Percentiles rank a stretch among this genome's conserved stretches.
phyloP scores from a whole-genome alignment of 1,140 invertebrate species.

The Melipona quadrifasciata region DNA sequence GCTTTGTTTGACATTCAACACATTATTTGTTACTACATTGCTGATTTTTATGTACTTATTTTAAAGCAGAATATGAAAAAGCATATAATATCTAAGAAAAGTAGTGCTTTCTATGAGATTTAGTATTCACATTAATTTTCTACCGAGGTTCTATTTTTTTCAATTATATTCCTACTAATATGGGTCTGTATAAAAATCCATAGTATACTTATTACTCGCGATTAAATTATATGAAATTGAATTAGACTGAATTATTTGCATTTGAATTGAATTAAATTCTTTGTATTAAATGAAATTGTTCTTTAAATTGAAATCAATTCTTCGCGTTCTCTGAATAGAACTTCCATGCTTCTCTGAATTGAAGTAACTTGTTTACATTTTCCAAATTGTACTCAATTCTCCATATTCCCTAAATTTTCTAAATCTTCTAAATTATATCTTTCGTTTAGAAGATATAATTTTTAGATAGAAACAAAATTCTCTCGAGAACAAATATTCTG shows the following conservation, averaged over 20 bases:
- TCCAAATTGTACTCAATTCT: not conserved
- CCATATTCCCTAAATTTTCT: too few relatives aligned
- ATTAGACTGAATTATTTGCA: not conserved
- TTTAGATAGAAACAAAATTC: not conserved
- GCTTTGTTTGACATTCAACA: not conserved
- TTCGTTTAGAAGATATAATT: not conserved
- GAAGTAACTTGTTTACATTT: not conserved
- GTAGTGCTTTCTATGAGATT: too few relatives aligned
- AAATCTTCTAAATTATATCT: not conserved
- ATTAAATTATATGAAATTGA: not conserved
- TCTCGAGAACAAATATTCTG: not conserved
- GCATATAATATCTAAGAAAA: too few relatives aligned
- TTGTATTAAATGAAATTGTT: too few relatives aligned
- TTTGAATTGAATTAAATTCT: not conserved
- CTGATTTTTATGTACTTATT: too few relatives aligned
- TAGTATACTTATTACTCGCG: not conserved
- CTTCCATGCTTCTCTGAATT: not conserved
- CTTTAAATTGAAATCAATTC: not conserved
- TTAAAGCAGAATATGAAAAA: too few relatives aligned
- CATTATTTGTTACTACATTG: too few relatives aligned
- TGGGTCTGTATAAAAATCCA: too few relatives aligned
- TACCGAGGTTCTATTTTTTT: too few relatives aligned
- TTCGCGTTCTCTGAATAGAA: not conserved
- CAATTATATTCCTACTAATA: too few relatives aligned
- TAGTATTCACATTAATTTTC: too few relatives aligned